Evolutionary conservation across 2,888 invertebrate species (phyloP).

Genomic region (Drosophila paracracens): DNA sequence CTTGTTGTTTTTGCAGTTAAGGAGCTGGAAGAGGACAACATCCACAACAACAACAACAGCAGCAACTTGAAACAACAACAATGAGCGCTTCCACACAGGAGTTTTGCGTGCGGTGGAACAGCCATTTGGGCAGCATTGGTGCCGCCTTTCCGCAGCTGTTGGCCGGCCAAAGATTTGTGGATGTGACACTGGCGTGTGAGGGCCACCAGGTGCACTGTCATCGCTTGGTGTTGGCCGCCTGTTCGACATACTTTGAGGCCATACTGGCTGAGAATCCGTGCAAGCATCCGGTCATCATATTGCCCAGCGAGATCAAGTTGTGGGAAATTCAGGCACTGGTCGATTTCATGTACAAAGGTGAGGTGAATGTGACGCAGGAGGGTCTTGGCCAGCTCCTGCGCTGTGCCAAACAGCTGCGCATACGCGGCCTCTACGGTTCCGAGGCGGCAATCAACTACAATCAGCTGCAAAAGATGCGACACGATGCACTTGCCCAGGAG

Average conservation of each 20-base stretch:
- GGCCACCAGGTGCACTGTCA: slow-evolving; percentile 93
- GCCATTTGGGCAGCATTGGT: slow-evolving; percentile 85
- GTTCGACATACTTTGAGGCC: slow-evolving; percentile 93
- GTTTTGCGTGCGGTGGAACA: slow-evolving; percentile 85
- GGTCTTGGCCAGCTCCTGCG: slow-evolving; percentile 92
- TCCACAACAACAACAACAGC: not conserved
- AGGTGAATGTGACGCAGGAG: slow-evolving; percentile 94
- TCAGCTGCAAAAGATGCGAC: slow-evolving; percentile 78
- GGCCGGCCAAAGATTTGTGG: slow-evolving; percentile 88
- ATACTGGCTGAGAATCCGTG: slow-evolving; percentile 93
- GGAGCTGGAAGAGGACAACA: not conserved
- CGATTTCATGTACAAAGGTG: slow-evolving; percentile 96
- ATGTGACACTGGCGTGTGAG: slow-evolving; percentile 95
- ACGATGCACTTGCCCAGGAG: slow-evolving; percentile 35
- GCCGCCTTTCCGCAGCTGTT: slow-evolving; percentile 85
- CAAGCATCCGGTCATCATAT: slow-evolving; percentile 92
- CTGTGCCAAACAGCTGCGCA: slow-evolving; percentile 93
- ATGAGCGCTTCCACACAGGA: slow-evolving; percentile 79
- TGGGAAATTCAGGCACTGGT: slow-evolving; percentile 94
- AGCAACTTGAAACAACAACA: slow-evolving; percentile 7
- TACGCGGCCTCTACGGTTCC: slow-evolving; percentile 88
- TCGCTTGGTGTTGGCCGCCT: slow-evolving; percentile 93
- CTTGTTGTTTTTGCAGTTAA: slow-evolving; percentile 1
- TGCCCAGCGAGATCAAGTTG: slow-evolving; percentile 93
- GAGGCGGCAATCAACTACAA: slow-evolving; percentile 84